phyloP scores from a whole-genome alignment of 2,888 invertebrate genomes.

The Nephrotoma appendiculata region DNA sequence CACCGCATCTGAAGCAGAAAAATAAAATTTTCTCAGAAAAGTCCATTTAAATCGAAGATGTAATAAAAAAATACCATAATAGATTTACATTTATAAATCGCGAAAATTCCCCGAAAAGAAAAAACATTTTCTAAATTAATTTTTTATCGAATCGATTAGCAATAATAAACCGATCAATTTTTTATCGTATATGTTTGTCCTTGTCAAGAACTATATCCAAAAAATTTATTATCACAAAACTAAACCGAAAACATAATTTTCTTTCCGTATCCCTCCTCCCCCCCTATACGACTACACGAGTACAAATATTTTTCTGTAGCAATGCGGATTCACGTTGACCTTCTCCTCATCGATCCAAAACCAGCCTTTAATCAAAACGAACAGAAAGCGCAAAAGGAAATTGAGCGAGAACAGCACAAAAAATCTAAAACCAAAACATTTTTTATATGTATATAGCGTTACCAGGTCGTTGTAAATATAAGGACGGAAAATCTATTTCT shows the following conservation, averaged over 20 bases:
- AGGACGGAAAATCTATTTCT: background rate
- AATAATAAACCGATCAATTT: background rate
- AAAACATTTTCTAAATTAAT: background rate
- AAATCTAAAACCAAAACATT: background rate
- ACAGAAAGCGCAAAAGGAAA: background rate
- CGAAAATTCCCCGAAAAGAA: background rate
- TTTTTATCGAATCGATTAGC: background rate
- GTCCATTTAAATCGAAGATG: background rate
- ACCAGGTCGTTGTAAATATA: background rate
- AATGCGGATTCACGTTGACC: background rate
- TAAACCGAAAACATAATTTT: background rate
- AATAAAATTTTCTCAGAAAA: background rate
- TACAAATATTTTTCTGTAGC: background rate
- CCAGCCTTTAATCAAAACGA: background rate
- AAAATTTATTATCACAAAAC: background rate
- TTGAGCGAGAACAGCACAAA: background rate
- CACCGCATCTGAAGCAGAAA: background rate
- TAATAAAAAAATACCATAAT: background rate
- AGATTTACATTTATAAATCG: background rate
- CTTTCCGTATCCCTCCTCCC: no score
- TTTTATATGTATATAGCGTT: background rate
- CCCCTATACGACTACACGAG: background rate
- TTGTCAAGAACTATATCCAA: background rate
- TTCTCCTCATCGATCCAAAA: background rate
- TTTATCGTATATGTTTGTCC: background rate